Base-by-base conservation (phyloP, 2,797 vertebrate genomes). In the Gambelia wislizenii region DNA sequence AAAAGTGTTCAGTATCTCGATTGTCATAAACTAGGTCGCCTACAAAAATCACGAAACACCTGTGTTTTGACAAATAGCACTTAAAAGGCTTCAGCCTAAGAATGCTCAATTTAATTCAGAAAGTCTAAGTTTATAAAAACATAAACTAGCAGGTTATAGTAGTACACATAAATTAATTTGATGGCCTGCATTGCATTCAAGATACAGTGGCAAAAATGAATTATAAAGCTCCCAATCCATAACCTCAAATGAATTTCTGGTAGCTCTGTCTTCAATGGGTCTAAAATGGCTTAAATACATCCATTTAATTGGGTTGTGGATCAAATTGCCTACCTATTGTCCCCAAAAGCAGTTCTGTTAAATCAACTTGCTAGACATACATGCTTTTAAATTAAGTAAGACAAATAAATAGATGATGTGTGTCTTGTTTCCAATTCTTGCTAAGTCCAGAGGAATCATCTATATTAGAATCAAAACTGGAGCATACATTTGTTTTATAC, bases 401-500 rank as follows among this genome's bases (percentile, higher is more conserved):
- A 1, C n/a, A 56, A 20, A 36, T 39, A 80, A 25, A 12, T 10
- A 59, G 36, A 59, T 59, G 33, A 4, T 77, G 7, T 0, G 0
- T 27, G 8, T 2, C 36, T 59, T 79, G 9, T 75, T 72, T 33
- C 18, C 70, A 0, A 75, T 42, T n/a, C 47, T 14, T 74, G 49
- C 14, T 10, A 12, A 44, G 47, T 47, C 47, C 33, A 33, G 0
- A 49, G 61, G 52, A 0, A 5, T 10, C n/a, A n/a, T 52, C 47
- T 12, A 44, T 52, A 0, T 0, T 1, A 13, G 0, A 1, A 52
- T 6, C 83, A 1, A 0, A 1, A 44, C 22, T 10, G 33, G 36
- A 61, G 27, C 67, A 18, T 1, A 70, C 59, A 59, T 75, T 75
- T 39, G 22, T 70, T 74, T 27, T 6, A 18, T 0, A 70, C 0